These are phyloP conservation scores for Aratinga solstitialis DNA, from an alignment of 2,797 vertebrate species.

Conservation along the genomic window DNA sequence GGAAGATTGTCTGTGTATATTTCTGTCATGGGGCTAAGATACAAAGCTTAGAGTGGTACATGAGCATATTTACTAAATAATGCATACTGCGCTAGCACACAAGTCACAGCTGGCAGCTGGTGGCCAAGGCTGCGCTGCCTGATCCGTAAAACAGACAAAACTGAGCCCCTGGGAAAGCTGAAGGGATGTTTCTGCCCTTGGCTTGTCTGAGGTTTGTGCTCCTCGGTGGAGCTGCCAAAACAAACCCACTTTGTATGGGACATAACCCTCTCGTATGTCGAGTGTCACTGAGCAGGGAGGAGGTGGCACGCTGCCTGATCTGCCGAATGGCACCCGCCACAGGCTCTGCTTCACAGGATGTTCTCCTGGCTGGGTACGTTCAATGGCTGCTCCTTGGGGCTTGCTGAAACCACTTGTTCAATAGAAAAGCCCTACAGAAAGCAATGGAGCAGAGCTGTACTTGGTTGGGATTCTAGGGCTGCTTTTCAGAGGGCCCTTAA, in stretches of 20 bases:
- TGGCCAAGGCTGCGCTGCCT: background rate
- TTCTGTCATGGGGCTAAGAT: background rate
- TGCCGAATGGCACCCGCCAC: background rate
- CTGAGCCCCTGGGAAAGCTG: background rate
- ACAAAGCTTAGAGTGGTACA: conserved; percentile 30
- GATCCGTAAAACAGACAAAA: background rate
- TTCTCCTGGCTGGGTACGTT: background rate
- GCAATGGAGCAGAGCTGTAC: background rate
- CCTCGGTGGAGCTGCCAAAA: background rate
- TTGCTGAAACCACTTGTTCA: background rate
- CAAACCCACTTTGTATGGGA: fast-evolving
- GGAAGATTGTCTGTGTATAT: background rate
- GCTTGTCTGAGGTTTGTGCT: background rate
- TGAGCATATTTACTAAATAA: background rate
- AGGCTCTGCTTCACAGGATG: background rate
- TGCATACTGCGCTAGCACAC: background rate
- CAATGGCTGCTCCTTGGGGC: background rate
- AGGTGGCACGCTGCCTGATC: background rate
- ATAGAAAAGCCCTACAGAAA: background rate
- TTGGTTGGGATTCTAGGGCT: background rate
- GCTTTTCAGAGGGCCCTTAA: background rate
- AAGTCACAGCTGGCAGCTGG: background rate
- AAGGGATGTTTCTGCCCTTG: background rate
- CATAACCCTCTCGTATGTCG: fast-evolving
- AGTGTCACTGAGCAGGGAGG: background rate